Evolutionary conservation across 2,797 vertebrate species (phyloP).

Genomic region (Takifugu ocellatus): DNA sequence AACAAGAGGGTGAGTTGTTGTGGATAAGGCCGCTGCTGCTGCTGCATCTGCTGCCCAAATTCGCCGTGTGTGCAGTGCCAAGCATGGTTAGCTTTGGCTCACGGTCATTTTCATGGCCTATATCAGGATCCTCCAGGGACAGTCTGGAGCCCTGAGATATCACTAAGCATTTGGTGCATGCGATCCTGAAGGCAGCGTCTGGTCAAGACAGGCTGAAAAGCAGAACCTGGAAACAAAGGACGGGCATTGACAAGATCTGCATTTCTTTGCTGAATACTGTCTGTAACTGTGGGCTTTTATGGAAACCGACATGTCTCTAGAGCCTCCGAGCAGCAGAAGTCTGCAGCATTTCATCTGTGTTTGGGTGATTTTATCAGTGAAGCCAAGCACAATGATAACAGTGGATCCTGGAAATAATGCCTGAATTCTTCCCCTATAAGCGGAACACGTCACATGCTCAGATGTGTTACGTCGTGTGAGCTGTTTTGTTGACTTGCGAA

Average conservation of each 20-base stretch:
- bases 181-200: constrained; percentile 64
- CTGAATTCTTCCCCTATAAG: too few relatives aligned
- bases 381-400: too few relatives aligned
- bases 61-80: constrained; percentile 37
- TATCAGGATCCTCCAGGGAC: constrained; percentile 69
- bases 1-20: constrained; percentile 5
- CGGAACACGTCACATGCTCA: too few relatives aligned
- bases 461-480: too few relatives aligned
- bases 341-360: too few relatives aligned
- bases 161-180: constrained; percentile 63
- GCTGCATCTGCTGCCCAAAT: constrained; percentile 34
- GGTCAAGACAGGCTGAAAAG: constrained; percentile 58
- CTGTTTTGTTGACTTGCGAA: constrained; percentile 10
- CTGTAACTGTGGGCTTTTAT: constrained; percentile 13
- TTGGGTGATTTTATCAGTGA: not conserved
- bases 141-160: constrained; percentile 68
- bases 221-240: constrained; percentile 56
- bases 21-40: constrained; percentile 39
- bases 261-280: constrained; percentile 35
- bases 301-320: constrained; percentile 11
- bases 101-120: constrained; percentile 62
- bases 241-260: constrained; percentile 40
- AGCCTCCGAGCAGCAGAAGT: constrained; percentile 4
- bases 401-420: too few relatives aligned
- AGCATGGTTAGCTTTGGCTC: constrained; percentile 55